A percentile compares a stretch with the other conserved stretches of the same genome.
Conservation (phyloP, 2,888 invertebrate genomes). For the Disparrhopalites patrizii region DNA sequence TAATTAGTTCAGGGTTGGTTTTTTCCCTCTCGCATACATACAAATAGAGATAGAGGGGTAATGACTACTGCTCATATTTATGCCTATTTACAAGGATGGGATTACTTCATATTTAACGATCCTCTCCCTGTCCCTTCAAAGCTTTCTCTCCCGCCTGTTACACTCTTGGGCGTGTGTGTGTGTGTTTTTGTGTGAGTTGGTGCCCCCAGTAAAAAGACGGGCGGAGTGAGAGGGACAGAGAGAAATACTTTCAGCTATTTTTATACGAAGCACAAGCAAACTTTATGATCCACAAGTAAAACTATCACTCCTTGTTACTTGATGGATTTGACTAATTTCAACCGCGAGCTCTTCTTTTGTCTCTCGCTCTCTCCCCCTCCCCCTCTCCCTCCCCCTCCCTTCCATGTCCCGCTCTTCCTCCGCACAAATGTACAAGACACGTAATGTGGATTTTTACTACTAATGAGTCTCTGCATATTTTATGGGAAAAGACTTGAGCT, state of each 20-base stretch:
- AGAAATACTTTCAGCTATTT: neutral
- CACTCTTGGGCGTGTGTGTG: too few species aligned
- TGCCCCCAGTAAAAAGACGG: too few species aligned
- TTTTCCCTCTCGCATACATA: too few species aligned
- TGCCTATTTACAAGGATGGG: too few species aligned
- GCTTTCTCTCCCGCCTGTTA: too few species aligned
- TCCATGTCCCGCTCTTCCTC: neutral
- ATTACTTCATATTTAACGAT: too few species aligned
- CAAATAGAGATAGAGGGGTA: too few species aligned
- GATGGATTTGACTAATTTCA: slow-evolving; percentile 48
- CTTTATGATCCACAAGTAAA: slow-evolving; percentile 18
- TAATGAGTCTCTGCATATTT: slow-evolving; percentile 48
- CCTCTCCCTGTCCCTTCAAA: too few species aligned
- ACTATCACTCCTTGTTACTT: slow-evolving; percentile 26
- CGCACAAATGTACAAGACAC: neutral
- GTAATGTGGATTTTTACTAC: slow-evolving; percentile 39
- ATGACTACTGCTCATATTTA: too few species aligned
- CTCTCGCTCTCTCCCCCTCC: neutral
- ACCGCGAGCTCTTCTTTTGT: slow-evolving; percentile 4
- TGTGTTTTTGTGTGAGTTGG: too few species aligned
- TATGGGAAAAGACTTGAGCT: slow-evolving; percentile 32
- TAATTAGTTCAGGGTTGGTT: too few species aligned
- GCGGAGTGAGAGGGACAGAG: too few species aligned
- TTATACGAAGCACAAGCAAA: slow-evolving; percentile 3
- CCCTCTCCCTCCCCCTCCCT: neutral